A percentile compares a stretch with the other conserved stretches of the same genome.
Conservation (phyloP, 30 jellyfish, hydroid and myxozoan species). For the Rhopilema esculentum region DNA sequence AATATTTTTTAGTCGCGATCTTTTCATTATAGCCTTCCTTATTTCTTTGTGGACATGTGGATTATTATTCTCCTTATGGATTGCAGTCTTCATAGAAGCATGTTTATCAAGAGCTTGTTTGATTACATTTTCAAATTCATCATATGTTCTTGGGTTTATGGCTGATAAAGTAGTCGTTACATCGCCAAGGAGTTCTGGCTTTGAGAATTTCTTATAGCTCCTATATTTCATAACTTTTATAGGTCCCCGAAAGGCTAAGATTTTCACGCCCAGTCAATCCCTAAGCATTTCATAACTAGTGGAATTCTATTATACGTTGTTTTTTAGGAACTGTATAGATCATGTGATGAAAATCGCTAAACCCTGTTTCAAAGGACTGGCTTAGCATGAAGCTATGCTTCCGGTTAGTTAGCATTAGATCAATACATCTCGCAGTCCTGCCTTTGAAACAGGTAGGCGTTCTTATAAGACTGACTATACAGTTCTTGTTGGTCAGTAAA, state of each 20-base stretch:
- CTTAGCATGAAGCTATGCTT: too few relatives aligned
- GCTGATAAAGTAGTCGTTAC: not conserved
- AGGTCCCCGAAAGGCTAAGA: not conserved
- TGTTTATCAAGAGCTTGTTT: constrained; percentile 14
- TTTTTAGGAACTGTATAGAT: not conserved
- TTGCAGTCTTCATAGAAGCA: constrained; percentile 23
- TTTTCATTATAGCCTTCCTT: constrained; percentile 14
- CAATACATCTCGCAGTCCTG: too few relatives aligned
- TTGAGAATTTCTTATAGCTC: constrained; percentile 7
- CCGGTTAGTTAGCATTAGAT: too few relatives aligned
- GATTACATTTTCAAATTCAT: constrained; percentile 1
- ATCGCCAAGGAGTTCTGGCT: constrained; percentile 1
- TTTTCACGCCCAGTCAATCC: not conserved
- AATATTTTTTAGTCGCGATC: constrained; percentile 8
- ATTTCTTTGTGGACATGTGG: constrained; percentile 27
- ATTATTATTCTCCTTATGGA: constrained; percentile 4
- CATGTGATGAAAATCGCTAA: not conserved
- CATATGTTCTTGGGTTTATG: not conserved
- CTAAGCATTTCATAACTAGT: not conserved
- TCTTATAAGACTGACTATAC: too few relatives aligned
- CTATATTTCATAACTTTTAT: not conserved
- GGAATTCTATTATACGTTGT: not conserved
- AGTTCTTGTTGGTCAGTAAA: too few relatives aligned
- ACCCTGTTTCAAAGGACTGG: too few relatives aligned
- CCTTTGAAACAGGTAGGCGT: too few relatives aligned